A percentile compares a stretch with the other conserved stretches of the same genome.
Conservation (phyloP, 2,797 vertebrate species). For the Hypotaenidia philippensis region DNA sequence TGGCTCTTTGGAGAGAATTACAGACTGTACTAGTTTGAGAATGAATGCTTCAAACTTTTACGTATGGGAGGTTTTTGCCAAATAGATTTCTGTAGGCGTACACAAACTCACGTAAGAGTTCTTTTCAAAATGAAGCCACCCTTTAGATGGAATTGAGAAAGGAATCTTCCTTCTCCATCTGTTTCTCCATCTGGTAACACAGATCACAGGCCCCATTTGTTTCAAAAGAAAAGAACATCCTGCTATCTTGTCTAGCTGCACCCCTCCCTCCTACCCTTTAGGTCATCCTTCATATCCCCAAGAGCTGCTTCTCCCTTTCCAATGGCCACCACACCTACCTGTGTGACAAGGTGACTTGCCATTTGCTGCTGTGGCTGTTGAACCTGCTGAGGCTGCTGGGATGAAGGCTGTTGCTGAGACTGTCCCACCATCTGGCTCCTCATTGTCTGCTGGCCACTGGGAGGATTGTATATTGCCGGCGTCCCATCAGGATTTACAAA, state of each 20-base stretch:
- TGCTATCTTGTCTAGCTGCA: background rate
- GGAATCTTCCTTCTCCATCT: background rate
- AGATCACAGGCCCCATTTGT: background rate
- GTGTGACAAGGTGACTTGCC: constrained; percentile 82
- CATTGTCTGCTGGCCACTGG: constrained; percentile 87
- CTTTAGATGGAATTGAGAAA: background rate
- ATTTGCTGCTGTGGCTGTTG: constrained; percentile 83
- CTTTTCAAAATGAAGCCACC: background rate
- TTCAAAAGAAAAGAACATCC: background rate
- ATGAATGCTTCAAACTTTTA: background rate
- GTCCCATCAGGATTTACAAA: constrained; percentile 95
- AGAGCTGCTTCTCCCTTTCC: background rate
- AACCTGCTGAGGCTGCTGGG: constrained; percentile 82
- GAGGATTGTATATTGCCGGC: constrained; percentile 94
- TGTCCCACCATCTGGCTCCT: constrained; percentile 82
- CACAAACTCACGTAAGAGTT: fast-evolving
- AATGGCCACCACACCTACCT: constrained; percentile 84
- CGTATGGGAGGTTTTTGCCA: background rate
- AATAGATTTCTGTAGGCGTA: background rate
- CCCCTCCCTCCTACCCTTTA: background rate
- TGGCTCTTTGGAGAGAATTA: background rate
- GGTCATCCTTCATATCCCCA: background rate
- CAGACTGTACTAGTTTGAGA: background rate
- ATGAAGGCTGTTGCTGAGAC: constrained; percentile 78
- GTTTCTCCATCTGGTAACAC: background rate